A percentile compares a stretch with the other conserved stretches of the same genome.
phyloP scores from a whole-genome alignment of 1,140 invertebrate genomes.

The Drosophila guanche region DNA sequence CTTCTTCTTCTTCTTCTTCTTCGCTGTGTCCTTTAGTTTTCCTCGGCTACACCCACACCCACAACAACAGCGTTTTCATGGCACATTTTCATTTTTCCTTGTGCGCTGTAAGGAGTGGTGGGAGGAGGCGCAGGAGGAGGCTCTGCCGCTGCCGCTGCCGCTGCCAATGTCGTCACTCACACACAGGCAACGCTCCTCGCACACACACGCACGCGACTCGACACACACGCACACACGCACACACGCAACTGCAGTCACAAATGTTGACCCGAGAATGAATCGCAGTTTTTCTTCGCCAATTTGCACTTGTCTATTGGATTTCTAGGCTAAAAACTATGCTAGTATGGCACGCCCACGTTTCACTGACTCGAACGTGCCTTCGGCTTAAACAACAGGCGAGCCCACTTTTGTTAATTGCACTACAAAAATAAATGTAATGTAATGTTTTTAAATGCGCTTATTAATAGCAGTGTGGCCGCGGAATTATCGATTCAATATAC shows the following conservation, averaged over 20 bases:
- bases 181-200: conserved; percentile 22
- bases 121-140: conserved; percentile 4
- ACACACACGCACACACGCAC: conserved; percentile 30
- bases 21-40: conserved; percentile 5
- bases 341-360: conserved; percentile 13
- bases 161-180: conserved; percentile 72
- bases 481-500: too few relatives aligned
- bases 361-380: conserved; percentile 4
- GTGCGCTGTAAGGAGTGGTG: neutral
- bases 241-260: conserved; percentile 41
- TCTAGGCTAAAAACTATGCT: neutral
- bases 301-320: conserved; percentile 22
- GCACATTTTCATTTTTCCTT: conserved; percentile 42
- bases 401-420: conserved; percentile 15
- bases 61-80: conserved; percentile 31
- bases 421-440: conserved; percentile 4
- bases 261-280: conserved; percentile 55
- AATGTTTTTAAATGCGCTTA: conserved; percentile 37
- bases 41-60: conserved; percentile 23
- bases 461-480: conserved; percentile 14
- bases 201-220: conserved; percentile 8
- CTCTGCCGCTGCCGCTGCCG: conserved; percentile 23
- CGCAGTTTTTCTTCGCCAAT: conserved; percentile 50
- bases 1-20: conserved; percentile 5
- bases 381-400: conserved; percentile 1